Base-by-base conservation (phyloP, 2,888 invertebrate genomes). In the Ellobium chinense region DNA sequence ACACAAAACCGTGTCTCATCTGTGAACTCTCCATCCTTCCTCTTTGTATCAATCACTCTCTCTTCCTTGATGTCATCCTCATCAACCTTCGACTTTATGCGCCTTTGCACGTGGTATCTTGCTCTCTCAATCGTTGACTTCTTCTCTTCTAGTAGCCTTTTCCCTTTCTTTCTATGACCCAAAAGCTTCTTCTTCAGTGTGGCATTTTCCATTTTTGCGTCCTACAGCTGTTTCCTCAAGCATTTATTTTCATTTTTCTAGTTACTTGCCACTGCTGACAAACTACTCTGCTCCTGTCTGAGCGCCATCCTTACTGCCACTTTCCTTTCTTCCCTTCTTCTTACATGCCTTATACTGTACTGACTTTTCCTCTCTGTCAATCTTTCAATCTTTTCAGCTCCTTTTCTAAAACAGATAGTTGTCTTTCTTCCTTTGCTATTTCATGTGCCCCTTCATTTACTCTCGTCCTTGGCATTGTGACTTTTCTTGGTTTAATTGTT, bases 11-110 rank as follows among this genome's bases (percentile, higher is more conserved):
- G 7, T 46, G 39, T 69, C 46, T 46, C 69, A 37, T 46, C 54
- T 69, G 54, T 46, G 14, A n/a, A 69, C 69, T 69, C 69, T 24
- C 69, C 69, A 12, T 69, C 39, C 37, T 12, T 27, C 39, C 29
- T 29, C 24, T n/a, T 69, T 37, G 39, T 27, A 36, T 37, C 69
- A 69, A 37, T 39, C 69, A 27, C 39, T 37, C 36, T 46, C 46
- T 46, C 29, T 46, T 46, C 69, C 29, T 18, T n/a, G 18, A 31
- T 34, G 14, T 69, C 29, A n/a, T 36, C 46, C 39, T 46, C 69
- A 21, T 14, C n/a, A n/a, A 24, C 69, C 69, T 39, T 46, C n/a
- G 24, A 31, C 29, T 12, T 29, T 4, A 12, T 34, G n/a, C 31
- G 24, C 24, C 54, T 46, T 39, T 27, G 24, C 24, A 12, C 46